phyloP scores from a whole-genome alignment of 2,888 invertebrate species.

The Hirtodrosophila duncani region DNA sequence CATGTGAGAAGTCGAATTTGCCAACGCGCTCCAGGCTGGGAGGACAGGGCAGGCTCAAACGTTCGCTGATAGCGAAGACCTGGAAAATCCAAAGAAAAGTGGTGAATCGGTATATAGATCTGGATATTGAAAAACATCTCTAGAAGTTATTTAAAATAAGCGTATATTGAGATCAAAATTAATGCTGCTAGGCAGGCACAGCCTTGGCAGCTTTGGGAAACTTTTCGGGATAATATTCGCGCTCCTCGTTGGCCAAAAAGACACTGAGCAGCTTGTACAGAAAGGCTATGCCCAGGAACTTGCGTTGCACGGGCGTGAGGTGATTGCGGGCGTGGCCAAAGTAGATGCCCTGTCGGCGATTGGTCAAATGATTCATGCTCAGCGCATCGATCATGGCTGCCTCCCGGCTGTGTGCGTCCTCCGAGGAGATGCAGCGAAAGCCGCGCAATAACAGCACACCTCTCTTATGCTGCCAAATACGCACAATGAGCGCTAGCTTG shows the following conservation, averaged over 20 bases:
- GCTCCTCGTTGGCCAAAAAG: conserved; percentile 33
- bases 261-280: conserved; percentile 32
- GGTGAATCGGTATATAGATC: no score
- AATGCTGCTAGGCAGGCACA: no score
- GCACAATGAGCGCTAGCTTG: conserved; percentile 88
- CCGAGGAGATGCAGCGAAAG: conserved; percentile 91
- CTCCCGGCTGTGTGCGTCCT: conserved; percentile 94
- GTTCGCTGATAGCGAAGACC: conserved; percentile 93
- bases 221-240: conserved; percentile 27
- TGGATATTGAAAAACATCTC: neutral
- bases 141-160: neutral
- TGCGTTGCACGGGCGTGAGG: conserved; percentile 32
- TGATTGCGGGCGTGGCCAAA: conserved; percentile 80
- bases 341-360: conserved; percentile 87
- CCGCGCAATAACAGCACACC: conserved; percentile 93
- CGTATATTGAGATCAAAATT: neutral
- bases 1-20: conserved; percentile 92
- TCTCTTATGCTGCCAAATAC: conserved; percentile 88
- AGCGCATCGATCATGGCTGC: conserved; percentile 95
- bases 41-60: conserved; percentile 92
- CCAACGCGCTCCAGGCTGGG: conserved; percentile 87
- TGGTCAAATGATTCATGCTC: conserved; percentile 86
- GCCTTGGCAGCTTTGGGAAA: conserved; percentile 1
- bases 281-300: conserved; percentile 42
- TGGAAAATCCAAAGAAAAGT: conserved; percentile 79